Base-by-base conservation (phyloP, 2,113 vertebrate genomes). In the Heliornis fulica region DNA sequence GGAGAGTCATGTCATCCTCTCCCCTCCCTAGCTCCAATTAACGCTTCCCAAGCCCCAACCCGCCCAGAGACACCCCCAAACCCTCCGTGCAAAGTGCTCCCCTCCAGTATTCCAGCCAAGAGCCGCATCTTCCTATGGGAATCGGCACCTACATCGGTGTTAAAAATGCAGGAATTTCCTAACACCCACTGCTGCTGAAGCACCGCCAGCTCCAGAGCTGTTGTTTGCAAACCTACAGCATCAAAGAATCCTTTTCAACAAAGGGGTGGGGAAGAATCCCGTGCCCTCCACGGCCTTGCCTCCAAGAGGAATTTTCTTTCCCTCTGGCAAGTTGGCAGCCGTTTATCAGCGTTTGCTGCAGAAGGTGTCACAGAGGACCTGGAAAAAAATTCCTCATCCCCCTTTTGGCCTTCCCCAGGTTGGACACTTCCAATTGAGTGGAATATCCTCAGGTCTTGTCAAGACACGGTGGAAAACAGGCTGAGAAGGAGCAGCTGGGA, bases 401-500 rank as follows among this genome's bases (percentile, higher is more conserved):
- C 36, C 15, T 31, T 77, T 45, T 38, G 48, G 15, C 50, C 63
- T 63, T 14, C 40, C 54, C 3, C 1, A 50, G 20, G 36, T 60
- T 6, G 21, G 70, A 50, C 14, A 3, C 6, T 31, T 28, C 0
- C 4, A n/a, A 26, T 40, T 3, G 3, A 46, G 21, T 46, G 21
- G 46, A n/a, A n/a, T n/a, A n/a, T n/a, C n/a, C n/a, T n/a, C n/a
- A n/a, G n/a, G n/a, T n/a, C n/a, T n/a, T n/a, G n/a, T 20, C 45
- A 45, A 45, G 63, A 15, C 7, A 23, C 51, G 38, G 5, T 5
- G 36, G 45, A 31, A 43, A 69, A 70, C 4, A 9, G 28, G 11
- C 56, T 3, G 11, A 11, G 20, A 13, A 23, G 10, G 14, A 69
- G 14, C 1, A 1, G n/a, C 22, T 10, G 5, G 40, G 20, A 13